Conservation (phyloP, 2,888 invertebrate genomes). For the Agrotis exclamationis region DNA sequence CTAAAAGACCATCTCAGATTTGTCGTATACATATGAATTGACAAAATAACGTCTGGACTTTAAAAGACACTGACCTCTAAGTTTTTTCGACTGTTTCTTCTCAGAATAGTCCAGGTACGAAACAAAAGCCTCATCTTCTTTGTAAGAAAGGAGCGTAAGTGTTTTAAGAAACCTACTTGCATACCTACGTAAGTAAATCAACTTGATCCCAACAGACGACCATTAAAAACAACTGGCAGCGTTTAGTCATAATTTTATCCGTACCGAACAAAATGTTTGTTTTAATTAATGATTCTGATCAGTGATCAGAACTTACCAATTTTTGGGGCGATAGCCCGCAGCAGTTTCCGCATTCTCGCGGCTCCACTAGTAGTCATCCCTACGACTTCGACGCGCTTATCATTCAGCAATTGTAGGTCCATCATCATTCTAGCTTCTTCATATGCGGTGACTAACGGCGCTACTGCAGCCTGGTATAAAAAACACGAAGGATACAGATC, state of each 20-base stretch:
- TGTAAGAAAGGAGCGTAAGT: too few relatives aligned
- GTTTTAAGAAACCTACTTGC: too few relatives aligned
- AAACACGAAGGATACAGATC: background rate
- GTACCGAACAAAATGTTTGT: background rate
- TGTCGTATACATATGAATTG: too few relatives aligned
- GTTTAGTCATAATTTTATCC: background rate
- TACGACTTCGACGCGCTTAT: slow-evolving; percentile 88
- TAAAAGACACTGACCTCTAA: too few relatives aligned
- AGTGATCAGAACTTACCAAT: slow-evolving; percentile 87
- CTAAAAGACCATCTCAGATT: too few relatives aligned
- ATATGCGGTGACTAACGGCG: slow-evolving; percentile 66
- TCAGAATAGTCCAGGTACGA: too few relatives aligned
- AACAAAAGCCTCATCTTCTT: too few relatives aligned
- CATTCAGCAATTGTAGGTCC: slow-evolving; percentile 87
- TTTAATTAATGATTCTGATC: background rate
- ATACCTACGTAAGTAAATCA: too few relatives aligned
- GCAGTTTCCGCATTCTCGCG: slow-evolving; percentile 92
- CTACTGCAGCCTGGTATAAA: slow-evolving; percentile 68
- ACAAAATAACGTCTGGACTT: too few relatives aligned
- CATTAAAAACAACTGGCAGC: background rate
- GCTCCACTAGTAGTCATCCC: slow-evolving; percentile 96
- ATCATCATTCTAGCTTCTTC: slow-evolving; percentile 90
- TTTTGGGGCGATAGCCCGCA: slow-evolving; percentile 92
- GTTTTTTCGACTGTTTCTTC: too few relatives aligned
- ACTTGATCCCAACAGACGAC: too few relatives aligned